Evolutionary conservation across 2,888 invertebrate genomes (phyloP).

Genomic region (Synanthedon vespiformis): DNA sequence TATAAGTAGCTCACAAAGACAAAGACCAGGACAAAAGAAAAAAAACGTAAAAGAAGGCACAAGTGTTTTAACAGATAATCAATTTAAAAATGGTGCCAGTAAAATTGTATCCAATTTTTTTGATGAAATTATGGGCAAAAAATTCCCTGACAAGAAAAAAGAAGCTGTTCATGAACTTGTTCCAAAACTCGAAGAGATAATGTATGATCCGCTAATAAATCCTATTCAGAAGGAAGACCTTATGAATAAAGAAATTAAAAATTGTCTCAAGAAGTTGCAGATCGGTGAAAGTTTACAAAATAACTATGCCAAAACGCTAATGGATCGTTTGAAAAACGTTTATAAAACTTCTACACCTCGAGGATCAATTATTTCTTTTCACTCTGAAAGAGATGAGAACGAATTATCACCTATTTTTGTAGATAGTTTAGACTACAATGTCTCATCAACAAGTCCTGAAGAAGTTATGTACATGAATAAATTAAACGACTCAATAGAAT

Average conservation of each 20-base stretch:
- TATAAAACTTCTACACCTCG: conserved; percentile 14
- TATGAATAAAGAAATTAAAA: conserved; percentile 9
- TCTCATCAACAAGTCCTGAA: background rate
- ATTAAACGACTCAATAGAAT: conserved; percentile 10
- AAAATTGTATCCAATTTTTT: conserved; percentile 13
- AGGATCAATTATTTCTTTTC: conserved; percentile 1
- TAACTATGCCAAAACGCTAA: conserved; percentile 8
- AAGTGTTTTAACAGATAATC: too few relatives aligned
- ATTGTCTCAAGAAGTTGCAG: conserved; percentile 7
- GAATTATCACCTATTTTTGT: background rate
- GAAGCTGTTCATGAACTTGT: conserved; percentile 3
- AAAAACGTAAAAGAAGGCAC: too few relatives aligned
- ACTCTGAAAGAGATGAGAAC: background rate
- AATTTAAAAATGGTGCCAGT: conserved; percentile 4
- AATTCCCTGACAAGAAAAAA: conserved; percentile 4
- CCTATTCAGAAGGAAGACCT: conserved; percentile 7
- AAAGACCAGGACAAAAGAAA: too few relatives aligned
- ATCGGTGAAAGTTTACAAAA: conserved; percentile 5
- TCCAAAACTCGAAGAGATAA: conserved; percentile 8
- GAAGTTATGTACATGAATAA: conserved; percentile 13
- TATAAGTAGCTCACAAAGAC: too few relatives aligned
- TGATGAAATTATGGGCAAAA: conserved; percentile 8
- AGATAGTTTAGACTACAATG: background rate
- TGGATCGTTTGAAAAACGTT: conserved; percentile 6
- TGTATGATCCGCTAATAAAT: conserved; percentile 4